These are phyloP conservation scores for Coregonus clupeaformis DNA, from an alignment of 2,113 vertebrate genomes.

Conservation along the genomic window DNA sequence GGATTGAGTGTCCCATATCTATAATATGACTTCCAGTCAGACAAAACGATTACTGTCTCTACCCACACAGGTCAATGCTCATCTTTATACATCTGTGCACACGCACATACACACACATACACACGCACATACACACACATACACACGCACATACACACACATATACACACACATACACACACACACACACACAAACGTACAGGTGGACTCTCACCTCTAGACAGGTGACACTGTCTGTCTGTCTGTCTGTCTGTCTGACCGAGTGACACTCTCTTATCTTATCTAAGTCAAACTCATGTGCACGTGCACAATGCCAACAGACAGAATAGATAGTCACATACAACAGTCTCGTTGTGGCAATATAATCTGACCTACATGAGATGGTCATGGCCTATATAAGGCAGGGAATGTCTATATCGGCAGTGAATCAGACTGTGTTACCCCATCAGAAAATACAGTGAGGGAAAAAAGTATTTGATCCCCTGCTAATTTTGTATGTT, in stretches of 20 bases:
- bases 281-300: too few relatives aligned
- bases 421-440: neutral
- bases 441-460: neutral
- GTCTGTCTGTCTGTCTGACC: too few relatives aligned
- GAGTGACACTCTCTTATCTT: too few relatives aligned
- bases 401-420: neutral
- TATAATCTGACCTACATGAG: neutral
- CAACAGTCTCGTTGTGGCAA: neutral
- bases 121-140: neutral
- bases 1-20: neutral
- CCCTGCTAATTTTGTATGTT: too few relatives aligned
- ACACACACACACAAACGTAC: neutral
- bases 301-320: too few relatives aligned
- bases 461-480: too few relatives aligned
- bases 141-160: too few relatives aligned
- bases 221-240: neutral
- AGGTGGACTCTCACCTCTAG: neutral
- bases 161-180: too few relatives aligned
- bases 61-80: neutral
- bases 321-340: too few relatives aligned
- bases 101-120: conserved; percentile 1
- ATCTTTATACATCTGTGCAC: neutral
- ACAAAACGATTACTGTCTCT: neutral
- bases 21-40: neutral
- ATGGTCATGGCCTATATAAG: neutral